Conservation (phyloP, 2,888 invertebrate species). For the Pristionchus maxplancki region DNA sequence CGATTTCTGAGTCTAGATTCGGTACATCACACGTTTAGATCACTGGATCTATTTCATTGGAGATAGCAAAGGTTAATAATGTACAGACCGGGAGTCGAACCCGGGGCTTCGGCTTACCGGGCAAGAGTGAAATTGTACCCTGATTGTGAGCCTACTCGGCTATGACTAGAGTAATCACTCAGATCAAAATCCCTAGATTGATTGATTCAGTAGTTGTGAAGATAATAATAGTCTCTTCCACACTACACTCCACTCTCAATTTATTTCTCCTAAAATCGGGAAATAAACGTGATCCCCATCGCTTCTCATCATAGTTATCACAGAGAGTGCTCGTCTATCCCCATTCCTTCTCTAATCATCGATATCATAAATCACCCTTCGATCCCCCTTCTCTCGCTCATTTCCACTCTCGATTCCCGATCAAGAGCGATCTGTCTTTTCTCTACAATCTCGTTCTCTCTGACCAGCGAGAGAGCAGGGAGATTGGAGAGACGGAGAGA, state of each 20-base stretch:
- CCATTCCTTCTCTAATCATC: background rate
- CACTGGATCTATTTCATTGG: too few relatives aligned
- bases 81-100: too few relatives aligned
- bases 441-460: constrained; percentile 1
- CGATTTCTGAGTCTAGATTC: too few relatives aligned
- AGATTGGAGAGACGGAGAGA: background rate
- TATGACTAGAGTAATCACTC: too few relatives aligned
- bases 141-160: too few relatives aligned
- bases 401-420: constrained; percentile 31
- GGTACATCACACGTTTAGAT: too few relatives aligned
- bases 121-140: too few relatives aligned
- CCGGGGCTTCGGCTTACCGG: too few relatives aligned
- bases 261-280: background rate
- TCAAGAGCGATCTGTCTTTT: background rate
- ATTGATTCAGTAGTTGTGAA: too few relatives aligned
- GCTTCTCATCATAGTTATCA: background rate
- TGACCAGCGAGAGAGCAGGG: background rate
- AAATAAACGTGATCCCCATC: background rate
- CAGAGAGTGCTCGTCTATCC: background rate
- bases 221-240: background rate
- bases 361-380: constrained; percentile 20
- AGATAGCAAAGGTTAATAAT: too few relatives aligned
- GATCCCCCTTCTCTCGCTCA: background rate
- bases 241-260: background rate
- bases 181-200: too few relatives aligned